Evolutionary conservation across 2,888 invertebrate species (phyloP).

Genomic region (Osmoderma eremita): DNA sequence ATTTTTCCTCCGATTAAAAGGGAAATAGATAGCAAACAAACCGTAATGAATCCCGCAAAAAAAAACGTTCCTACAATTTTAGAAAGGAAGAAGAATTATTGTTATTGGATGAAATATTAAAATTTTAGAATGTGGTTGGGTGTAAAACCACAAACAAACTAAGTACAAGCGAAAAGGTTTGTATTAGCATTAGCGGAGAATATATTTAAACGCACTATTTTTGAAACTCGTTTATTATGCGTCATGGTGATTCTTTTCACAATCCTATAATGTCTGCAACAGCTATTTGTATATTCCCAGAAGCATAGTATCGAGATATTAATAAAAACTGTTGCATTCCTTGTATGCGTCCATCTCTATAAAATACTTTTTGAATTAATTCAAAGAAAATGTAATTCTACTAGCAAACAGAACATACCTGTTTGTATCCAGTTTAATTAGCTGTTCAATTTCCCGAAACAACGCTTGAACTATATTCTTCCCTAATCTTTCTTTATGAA

Average conservation of each 20-base stretch:
- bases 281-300: constrained; percentile 39
- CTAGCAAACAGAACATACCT: background rate
- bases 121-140: background rate
- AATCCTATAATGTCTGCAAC: constrained; percentile 43
- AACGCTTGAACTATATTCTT: background rate
- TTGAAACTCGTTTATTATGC: constrained; percentile 37
- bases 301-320: constrained; percentile 41
- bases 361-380: background rate
- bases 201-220: too few relatives aligned
- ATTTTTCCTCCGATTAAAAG: too few relatives aligned
- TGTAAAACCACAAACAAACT: constrained; percentile 6
- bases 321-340: constrained; percentile 20
- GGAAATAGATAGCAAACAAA: background rate
- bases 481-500: background rate
- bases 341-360: background rate
- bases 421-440: background rate
- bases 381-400: background rate
- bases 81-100: background rate
- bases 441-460: background rate
- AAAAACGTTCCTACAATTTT: background rate
- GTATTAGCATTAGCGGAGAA: background rate
- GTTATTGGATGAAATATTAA: background rate
- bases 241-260: constrained; percentile 41
- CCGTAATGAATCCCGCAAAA: background rate
- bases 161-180: background rate